These are phyloP conservation scores for Lepidurus arcticus DNA, from an alignment of 1,140 invertebrate species.

Conservation along the genomic window DNA sequence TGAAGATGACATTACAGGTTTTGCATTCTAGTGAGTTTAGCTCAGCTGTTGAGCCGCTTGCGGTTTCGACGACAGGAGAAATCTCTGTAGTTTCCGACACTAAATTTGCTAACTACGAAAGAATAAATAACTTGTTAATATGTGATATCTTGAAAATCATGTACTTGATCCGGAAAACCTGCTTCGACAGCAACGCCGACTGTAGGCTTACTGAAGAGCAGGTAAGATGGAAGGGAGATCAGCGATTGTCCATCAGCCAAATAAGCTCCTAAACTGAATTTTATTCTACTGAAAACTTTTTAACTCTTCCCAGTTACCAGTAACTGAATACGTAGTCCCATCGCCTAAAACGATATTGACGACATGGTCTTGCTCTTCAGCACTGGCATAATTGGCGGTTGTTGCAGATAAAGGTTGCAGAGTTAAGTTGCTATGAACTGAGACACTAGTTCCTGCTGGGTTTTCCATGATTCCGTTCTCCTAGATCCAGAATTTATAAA, in stretches of 20 bases:
- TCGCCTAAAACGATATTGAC: not conserved
- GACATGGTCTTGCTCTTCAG: not conserved
- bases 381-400: not conserved
- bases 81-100: not conserved
- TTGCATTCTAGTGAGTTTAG: not conserved
- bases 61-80: not conserved
- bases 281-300: not conserved
- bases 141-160: not conserved
- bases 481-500: not conserved
- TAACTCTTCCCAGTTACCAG: not conserved
- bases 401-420: not conserved
- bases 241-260: not conserved
- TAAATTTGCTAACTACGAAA: not conserved
- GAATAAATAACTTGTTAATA: not conserved
- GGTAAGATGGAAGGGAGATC: not conserved
- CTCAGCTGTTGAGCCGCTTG: not conserved
- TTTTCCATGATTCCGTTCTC: not conserved
- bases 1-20: not conserved
- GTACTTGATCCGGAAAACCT: constrained; percentile 1
- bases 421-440: not conserved
- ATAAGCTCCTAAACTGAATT: not conserved
- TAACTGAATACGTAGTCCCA: not conserved
- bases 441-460: not conserved
- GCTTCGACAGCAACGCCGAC: not conserved
- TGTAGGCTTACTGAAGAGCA: not conserved